Evolutionary conservation across 2,888 invertebrate genomes (phyloP).

Genomic region (Thymelicus lineola): DNA sequence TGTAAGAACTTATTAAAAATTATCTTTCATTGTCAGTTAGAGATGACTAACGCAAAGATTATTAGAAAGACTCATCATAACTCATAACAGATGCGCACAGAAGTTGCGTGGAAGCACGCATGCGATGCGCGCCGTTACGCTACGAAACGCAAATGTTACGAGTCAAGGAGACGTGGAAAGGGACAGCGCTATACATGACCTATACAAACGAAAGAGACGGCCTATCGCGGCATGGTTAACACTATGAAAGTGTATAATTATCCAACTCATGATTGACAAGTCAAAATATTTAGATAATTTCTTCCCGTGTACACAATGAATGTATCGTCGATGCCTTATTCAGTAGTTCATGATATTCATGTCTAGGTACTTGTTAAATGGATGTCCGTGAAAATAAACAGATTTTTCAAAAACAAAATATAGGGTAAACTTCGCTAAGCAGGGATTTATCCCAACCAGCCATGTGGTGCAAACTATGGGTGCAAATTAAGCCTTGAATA

Average conservation of each 20-base stretch:
- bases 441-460: no score
- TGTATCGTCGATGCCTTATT: background rate
- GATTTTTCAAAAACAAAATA: no score
- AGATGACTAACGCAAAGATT: slow-evolving; percentile 21
- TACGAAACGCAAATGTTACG: slow-evolving; percentile 36
- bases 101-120: slow-evolving; percentile 25
- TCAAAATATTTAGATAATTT: slow-evolving; percentile 44
- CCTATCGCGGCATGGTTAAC: slow-evolving; percentile 36
- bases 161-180: slow-evolving; percentile 28
- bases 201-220: slow-evolving; percentile 6
- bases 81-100: slow-evolving; percentile 15
- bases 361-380: background rate
- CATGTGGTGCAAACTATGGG: no score
- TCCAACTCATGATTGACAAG: slow-evolving; percentile 33
- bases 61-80: slow-evolving; percentile 9
- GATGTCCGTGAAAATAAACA: background rate
- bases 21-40: background rate
- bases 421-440: no score
- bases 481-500: no score
- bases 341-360: background rate
- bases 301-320: slow-evolving; percentile 29
- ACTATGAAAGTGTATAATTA: slow-evolving; percentile 43
- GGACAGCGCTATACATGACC: slow-evolving; percentile 3
- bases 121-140: slow-evolving; percentile 34
- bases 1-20: no score